Conservation (phyloP, 2,113 vertebrate genomes). For the Sylvietta virens region DNA sequence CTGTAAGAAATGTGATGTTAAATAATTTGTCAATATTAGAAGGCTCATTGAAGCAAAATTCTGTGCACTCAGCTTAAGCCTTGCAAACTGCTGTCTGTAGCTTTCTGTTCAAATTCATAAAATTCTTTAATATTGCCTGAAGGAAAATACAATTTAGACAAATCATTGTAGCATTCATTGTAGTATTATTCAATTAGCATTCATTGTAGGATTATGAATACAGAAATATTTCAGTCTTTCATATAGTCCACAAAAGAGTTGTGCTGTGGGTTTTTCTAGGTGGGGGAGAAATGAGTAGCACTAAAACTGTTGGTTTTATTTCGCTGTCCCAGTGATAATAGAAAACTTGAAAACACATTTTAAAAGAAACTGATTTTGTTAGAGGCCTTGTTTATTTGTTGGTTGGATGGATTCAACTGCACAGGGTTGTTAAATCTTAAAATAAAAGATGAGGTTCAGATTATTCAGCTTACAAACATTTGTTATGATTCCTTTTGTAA, state of each 20-base stretch:
- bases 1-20: not conserved
- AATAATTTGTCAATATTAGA: not conserved
- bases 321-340: not conserved
- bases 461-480: not conserved
- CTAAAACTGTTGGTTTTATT: not conserved
- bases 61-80: not conserved
- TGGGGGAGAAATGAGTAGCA: not conserved
- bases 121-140: not conserved
- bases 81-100: not conserved
- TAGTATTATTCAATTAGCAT: not conserved
- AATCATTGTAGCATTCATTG: not conserved
- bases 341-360: not conserved
- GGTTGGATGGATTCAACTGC: not conserved
- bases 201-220: not conserved
- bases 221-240: not conserved
- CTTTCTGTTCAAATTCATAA: not conserved
- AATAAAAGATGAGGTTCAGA: not conserved
- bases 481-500: not conserved
- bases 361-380: not conserved
- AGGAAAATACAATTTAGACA: not conserved
- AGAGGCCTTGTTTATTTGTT: not conserved
- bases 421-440: not conserved
- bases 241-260: not conserved
- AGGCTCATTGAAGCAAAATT: not conserved
- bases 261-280: not conserved